These are phyloP conservation scores for Drosophila robusta DNA, from an alignment of 2,888 invertebrate species.

Conservation along the genomic window DNA sequence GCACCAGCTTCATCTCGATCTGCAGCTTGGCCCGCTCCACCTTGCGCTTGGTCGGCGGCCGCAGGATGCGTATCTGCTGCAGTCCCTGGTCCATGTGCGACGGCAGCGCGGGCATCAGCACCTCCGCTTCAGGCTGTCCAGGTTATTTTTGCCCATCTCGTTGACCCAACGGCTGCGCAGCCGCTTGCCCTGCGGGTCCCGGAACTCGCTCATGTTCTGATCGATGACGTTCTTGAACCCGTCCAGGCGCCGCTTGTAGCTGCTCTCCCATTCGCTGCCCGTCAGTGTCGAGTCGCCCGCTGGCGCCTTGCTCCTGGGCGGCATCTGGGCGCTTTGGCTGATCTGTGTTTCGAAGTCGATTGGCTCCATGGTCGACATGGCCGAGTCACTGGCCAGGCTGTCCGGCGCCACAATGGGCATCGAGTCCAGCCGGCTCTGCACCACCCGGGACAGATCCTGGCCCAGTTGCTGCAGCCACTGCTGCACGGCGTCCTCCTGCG, in stretches of 20 bases:
- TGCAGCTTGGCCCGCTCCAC: conserved; percentile 11
- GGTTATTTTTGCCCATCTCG: not conserved
- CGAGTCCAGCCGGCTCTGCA: conserved; percentile 3
- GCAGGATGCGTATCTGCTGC: conserved; percentile 42
- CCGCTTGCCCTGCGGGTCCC: conserved; percentile 33
- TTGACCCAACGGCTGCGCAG: conserved; percentile 8
- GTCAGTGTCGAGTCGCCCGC: not conserved
- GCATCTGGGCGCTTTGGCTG: not conserved
- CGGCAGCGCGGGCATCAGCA: conserved; percentile 36
- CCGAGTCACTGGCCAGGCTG: not conserved
- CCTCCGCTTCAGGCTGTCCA: conserved; percentile 14
- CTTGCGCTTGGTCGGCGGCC: conserved; percentile 18
- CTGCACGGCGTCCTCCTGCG: conserved; percentile 12
- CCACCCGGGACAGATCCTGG: conserved; percentile 6
- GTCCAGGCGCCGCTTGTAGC: conserved; percentile 23
- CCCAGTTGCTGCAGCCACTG: conserved; percentile 29
- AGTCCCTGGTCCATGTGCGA: conserved; percentile 18
- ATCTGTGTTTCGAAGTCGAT: conserved; percentile 15
- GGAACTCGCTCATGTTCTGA: conserved; percentile 30
- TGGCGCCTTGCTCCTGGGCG: no score
- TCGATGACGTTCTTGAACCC: conserved; percentile 32
- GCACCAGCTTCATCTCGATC: conserved; percentile 26
- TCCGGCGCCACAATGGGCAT: not conserved
- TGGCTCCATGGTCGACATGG: no score
- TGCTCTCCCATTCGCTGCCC: conserved; percentile 22